These are phyloP conservation scores for Rhorus exstirpatorius DNA, from an alignment of 2,888 invertebrate species.

Conservation along the genomic window DNA sequence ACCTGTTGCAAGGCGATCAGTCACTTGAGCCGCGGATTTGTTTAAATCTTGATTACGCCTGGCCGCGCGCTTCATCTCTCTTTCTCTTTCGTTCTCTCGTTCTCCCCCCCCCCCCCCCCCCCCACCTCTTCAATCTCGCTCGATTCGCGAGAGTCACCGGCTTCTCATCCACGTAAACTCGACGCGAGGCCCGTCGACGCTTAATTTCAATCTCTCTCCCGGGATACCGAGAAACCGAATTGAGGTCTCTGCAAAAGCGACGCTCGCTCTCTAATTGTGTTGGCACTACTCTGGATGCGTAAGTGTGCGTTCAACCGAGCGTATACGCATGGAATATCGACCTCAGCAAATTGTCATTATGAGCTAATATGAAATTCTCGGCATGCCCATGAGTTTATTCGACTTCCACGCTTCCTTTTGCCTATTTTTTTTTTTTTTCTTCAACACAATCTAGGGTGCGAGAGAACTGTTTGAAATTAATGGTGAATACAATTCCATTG, in stretches of 20 bases:
- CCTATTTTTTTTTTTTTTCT: neutral
- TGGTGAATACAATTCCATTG: neutral
- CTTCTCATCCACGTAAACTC: constrained; percentile 13
- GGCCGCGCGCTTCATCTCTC: constrained; percentile 68
- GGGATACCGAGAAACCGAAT: constrained; percentile 63
- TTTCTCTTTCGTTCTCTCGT: constrained; percentile 19
- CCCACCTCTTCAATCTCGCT: neutral
- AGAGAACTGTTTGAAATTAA: neutral
- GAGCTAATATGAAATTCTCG: neutral
- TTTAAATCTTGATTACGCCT: constrained; percentile 83
- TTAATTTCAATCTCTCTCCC: constrained; percentile 68
- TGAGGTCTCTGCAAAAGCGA: constrained; percentile 41
- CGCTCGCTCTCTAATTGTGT: constrained; percentile 7
- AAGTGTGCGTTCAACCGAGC: constrained; percentile 4
- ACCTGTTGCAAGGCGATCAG: constrained; percentile 84
- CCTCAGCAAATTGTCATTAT: constrained; percentile 50
- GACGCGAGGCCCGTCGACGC: constrained; percentile 52
- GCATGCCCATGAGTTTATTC: neutral
- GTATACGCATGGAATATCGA: constrained; percentile 46
- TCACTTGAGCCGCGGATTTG: constrained; percentile 82
- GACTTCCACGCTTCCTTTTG: constrained; percentile 5
- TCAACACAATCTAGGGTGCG: neutral
- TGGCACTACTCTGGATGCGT: neutral
- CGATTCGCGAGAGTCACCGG: constrained; percentile 23
- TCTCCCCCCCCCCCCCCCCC: constrained; percentile 16